These are phyloP conservation scores for Drosophila nigritarsus DNA, from an alignment of 2,888 invertebrate species.

Conservation along the genomic window DNA sequence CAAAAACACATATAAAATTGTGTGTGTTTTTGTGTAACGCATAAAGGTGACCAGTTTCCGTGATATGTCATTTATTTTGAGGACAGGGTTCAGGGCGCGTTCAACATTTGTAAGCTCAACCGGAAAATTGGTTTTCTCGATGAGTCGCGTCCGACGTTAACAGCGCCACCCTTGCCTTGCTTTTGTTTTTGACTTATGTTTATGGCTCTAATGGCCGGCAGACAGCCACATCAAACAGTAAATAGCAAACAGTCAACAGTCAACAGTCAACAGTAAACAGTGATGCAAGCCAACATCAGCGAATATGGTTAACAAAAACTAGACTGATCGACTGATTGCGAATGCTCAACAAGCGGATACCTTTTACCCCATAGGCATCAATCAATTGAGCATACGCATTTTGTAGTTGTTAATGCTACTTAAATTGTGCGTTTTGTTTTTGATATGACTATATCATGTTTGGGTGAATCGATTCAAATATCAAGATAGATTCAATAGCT, in stretches of 20 bases:
- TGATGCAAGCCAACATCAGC: background rate
- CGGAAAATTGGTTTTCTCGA: slow-evolving; percentile 79
- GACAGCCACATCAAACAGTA: slow-evolving; percentile 37
- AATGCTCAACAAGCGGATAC: background rate
- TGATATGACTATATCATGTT: background rate
- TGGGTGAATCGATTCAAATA: background rate
- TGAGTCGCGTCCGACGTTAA: slow-evolving; percentile 38
- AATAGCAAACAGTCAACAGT: slow-evolving; percentile 15
- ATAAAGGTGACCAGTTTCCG: slow-evolving; percentile 75
- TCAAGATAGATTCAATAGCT: background rate
- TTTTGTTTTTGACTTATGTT: slow-evolving; percentile 43
- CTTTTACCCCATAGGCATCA: background rate
- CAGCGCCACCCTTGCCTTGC: slow-evolving; percentile 6
- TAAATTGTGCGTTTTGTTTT: background rate
- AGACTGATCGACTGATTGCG: slow-evolving; percentile 1
- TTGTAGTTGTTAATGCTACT: background rate
- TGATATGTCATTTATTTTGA: slow-evolving; percentile 77
- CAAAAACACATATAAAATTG: slow-evolving; percentile 1
- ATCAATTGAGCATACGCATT: background rate
- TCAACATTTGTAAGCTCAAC: slow-evolving; percentile 73
- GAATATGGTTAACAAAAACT: slow-evolving; percentile 1
- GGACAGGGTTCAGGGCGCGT: slow-evolving; percentile 52
- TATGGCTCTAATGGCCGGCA: slow-evolving; percentile 45
- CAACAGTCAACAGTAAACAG: slow-evolving; percentile 2
- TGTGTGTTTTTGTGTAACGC: slow-evolving; percentile 44